Conservation (phyloP, 2,888 invertebrate genomes). For the Lumbricus terrestris region DNA sequence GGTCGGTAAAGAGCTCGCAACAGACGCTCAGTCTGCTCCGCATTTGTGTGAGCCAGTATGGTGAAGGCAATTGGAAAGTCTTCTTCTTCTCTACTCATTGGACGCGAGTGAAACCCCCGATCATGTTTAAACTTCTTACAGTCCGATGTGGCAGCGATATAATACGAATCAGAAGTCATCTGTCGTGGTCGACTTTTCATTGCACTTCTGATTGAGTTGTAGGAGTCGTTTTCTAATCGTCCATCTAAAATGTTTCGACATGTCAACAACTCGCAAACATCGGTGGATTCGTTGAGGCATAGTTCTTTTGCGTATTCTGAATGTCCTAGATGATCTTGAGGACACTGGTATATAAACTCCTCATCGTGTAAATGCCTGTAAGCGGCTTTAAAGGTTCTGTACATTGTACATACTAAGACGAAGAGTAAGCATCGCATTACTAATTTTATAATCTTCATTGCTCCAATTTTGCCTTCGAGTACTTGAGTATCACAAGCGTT, state of each 20-base stretch:
- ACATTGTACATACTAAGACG: not conserved
- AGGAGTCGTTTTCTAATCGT: not conserved
- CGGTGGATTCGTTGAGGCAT: not conserved
- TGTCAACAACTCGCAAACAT: not conserved
- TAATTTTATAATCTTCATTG: not conserved
- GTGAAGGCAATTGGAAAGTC: constrained; percentile 52
- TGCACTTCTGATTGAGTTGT: not conserved
- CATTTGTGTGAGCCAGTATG: constrained; percentile 49
- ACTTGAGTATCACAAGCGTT: not conserved
- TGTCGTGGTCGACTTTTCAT: not conserved
- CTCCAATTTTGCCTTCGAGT: not conserved
- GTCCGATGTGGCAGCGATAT: constrained; percentile 20
- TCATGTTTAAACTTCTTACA: constrained; percentile 30
- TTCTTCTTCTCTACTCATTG: constrained; percentile 40
- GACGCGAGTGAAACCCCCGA: constrained; percentile 28
- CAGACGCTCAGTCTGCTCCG: constrained; percentile 48
- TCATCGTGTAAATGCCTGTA: not conserved
- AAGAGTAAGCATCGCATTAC: not conserved
- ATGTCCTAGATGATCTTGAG: not conserved
- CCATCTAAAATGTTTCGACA: not conserved
- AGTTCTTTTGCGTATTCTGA: not conserved
- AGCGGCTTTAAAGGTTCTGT: not conserved
- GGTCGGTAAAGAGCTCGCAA: constrained; percentile 51
- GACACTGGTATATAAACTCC: not conserved
- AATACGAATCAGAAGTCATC: not conserved